Conservation (phyloP, 1,140 invertebrate genomes). For the Megalopta genalis region DNA sequence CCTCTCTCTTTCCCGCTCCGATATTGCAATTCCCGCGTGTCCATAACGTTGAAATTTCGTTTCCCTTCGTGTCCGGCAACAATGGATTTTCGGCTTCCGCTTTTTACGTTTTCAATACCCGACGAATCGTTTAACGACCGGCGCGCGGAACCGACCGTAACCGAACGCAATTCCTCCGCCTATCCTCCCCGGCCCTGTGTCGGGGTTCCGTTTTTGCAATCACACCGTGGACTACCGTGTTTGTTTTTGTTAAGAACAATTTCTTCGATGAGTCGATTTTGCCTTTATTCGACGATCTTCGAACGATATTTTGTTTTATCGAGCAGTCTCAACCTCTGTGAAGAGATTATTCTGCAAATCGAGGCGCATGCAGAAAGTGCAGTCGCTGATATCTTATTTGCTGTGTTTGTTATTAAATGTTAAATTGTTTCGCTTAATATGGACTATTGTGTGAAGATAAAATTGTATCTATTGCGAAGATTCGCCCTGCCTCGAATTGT, state of each 20-base stretch:
- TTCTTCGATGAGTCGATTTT: background rate
- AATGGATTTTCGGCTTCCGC: slow-evolving; percentile 42
- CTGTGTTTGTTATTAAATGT: no score
- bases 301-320: no score
- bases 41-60: slow-evolving; percentile 48
- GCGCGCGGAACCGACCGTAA: background rate
- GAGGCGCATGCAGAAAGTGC: no score
- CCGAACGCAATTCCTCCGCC: background rate
- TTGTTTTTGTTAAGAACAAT: background rate
- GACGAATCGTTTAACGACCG: slow-evolving; percentile 44
- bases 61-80: slow-evolving; percentile 43
- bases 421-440: no score
- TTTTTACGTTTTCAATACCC: slow-evolving; percentile 34
- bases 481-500: no score
- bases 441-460: no score
- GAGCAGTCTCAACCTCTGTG: no score
- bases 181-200: background rate
- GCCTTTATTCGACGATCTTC: no score
- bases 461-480: no score
- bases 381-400: no score
- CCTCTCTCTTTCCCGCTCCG: background rate
- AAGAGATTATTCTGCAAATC: no score
- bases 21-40: slow-evolving; percentile 42
- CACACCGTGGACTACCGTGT: background rate
- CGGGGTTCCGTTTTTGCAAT: background rate